These are phyloP conservation scores for Clarias gariepinus DNA, from an alignment of 2,113 vertebrate species.

Conservation along the genomic window DNA sequence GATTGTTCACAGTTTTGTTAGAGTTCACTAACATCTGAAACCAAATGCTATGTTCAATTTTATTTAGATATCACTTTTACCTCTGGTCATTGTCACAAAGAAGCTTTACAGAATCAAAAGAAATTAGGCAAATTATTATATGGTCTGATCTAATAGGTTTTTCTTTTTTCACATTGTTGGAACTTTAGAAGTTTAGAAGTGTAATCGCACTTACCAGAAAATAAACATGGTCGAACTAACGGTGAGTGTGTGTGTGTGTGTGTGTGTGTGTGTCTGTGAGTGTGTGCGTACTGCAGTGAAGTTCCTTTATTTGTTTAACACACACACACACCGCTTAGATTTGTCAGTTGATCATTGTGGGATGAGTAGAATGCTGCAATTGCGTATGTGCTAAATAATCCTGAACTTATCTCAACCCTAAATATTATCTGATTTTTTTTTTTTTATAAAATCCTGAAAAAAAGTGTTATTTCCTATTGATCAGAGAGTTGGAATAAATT, in stretches of 20 bases:
- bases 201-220: neutral
- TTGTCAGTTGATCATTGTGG: neutral
- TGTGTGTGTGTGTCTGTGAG: neutral
- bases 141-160: too few species aligned
- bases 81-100: too few species aligned
- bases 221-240: neutral
- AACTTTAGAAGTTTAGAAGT: neutral
- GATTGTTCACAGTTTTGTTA: neutral
- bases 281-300: neutral
- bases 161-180: neutral
- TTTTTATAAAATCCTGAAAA: too few species aligned
- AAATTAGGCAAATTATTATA: too few species aligned
- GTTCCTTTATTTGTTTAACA: conserved; percentile 13
- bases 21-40: neutral
- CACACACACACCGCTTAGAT: neutral
- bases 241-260: neutral
- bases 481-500: too few species aligned
- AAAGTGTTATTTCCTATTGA: too few species aligned
- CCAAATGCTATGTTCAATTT: too few species aligned
- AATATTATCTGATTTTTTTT: too few species aligned
- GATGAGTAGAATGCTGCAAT: neutral
- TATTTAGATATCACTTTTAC: too few species aligned
- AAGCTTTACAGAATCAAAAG: too few species aligned
- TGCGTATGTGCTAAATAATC: neutral
- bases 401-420: neutral